Evolutionary conservation across 2,113 vertebrate species (phyloP).

Genomic region (Sitta europaea): DNA sequence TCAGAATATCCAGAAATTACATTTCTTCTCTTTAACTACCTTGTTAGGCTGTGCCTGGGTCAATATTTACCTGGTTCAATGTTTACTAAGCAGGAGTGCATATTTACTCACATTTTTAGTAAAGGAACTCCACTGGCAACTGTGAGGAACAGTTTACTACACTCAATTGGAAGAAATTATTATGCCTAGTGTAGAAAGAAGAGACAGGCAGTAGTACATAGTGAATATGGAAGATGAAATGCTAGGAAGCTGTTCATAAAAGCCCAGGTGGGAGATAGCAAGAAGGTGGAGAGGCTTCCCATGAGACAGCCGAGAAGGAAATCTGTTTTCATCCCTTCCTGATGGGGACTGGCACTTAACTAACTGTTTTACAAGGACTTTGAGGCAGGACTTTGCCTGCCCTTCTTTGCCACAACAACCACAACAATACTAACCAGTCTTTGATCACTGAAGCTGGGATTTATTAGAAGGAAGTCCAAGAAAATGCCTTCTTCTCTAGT

Average conservation of each 20-base stretch:
- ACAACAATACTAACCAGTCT: background rate
- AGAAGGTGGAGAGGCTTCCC: background rate
- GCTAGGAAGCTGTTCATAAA: background rate
- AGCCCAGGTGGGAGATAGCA: background rate
- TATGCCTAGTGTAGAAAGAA: background rate
- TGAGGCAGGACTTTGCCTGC: background rate
- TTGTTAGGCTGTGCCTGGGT: background rate
- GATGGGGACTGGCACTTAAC: background rate
- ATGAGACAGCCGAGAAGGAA: background rate
- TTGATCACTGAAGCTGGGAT: background rate
- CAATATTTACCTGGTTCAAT: constrained; percentile 12
- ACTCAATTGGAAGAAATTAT: background rate
- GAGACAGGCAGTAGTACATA: background rate
- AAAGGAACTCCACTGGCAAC: background rate
- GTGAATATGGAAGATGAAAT: background rate
- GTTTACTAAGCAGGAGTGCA: background rate
- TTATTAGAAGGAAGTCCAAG: background rate
- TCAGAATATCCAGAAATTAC: background rate
- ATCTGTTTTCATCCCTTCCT: background rate
- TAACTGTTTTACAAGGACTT: background rate
- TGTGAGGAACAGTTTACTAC: background rate
- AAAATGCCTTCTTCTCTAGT: background rate
- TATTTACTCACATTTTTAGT: constrained; percentile 3
- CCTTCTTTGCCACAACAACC: background rate
- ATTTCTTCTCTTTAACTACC: background rate